Evolutionary conservation across 2,888 invertebrate genomes (phyloP).

Genomic region (Acleris emargana): DNA sequence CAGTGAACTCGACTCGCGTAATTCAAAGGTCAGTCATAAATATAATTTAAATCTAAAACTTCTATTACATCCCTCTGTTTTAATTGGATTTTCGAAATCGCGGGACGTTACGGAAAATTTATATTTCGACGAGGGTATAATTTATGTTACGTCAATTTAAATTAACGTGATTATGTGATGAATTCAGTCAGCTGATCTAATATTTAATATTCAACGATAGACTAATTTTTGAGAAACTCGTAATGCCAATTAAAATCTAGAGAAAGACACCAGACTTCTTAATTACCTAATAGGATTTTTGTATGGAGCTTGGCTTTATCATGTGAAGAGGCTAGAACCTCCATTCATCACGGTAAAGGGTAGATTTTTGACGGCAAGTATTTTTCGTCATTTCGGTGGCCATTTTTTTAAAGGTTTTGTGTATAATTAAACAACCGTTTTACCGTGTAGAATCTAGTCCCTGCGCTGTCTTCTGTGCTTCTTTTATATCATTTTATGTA

Average conservation of each 20-base stretch:
- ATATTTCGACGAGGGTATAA: conserved; percentile 31
- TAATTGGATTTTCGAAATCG: conserved; percentile 17
- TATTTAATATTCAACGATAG: conserved; percentile 14
- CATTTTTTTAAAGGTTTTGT: too few relatives aligned
- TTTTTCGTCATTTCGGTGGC: too few relatives aligned
- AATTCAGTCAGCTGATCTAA: conserved; percentile 8
- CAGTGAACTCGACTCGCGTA: not conserved
- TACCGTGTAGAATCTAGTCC: too few relatives aligned
- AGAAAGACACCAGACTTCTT: too few relatives aligned
- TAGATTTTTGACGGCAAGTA: too few relatives aligned
- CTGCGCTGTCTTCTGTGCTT: too few relatives aligned
- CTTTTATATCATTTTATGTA: too few relatives aligned
- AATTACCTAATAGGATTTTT: too few relatives aligned
- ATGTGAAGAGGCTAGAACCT: too few relatives aligned
- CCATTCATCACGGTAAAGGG: too few relatives aligned
- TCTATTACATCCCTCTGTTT: conserved; percentile 7
- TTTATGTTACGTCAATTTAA: conserved; percentile 31
- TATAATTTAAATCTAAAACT: conserved; percentile 19
- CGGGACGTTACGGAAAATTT: conserved; percentile 14
- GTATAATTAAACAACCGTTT: too few relatives aligned
- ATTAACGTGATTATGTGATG: conserved; percentile 20
- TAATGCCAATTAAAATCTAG: not conserved
- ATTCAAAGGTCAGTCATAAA: conserved; percentile 18
- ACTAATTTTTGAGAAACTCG: not conserved
- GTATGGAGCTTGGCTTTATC: too few relatives aligned